phyloP scores from a whole-genome alignment of 2,888 invertebrate species.

The Axea sp. region DNA sequence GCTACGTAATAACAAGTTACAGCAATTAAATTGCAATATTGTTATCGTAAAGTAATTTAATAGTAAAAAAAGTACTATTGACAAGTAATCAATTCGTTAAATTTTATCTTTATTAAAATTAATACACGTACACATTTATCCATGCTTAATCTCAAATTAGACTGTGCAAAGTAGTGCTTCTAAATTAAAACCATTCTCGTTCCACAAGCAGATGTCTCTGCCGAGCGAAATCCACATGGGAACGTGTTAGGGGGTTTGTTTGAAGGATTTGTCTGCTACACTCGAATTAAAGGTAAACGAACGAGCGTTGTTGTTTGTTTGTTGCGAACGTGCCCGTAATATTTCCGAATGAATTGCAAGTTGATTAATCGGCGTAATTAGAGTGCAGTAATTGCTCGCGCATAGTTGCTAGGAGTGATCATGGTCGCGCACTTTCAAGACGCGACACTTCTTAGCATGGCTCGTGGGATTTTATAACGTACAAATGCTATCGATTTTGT shows the following conservation, averaged over 20 bases:
- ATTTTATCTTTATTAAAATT: no score
- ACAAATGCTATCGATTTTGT: constrained; percentile 8
- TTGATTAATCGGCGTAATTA: constrained; percentile 49
- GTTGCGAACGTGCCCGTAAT: constrained; percentile 12
- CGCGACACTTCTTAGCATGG: constrained; percentile 26
- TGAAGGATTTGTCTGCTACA: constrained; percentile 9
- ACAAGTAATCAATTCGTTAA: no score
- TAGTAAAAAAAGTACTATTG: no score
- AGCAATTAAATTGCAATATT: no score
- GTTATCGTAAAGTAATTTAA: no score
- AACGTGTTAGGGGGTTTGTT: constrained; percentile 15
- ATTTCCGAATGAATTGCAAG: constrained; percentile 16
- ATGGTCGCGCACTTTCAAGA: neutral
- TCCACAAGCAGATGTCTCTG: constrained; percentile 1
- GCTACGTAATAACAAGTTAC: no score
- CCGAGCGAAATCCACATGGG: neutral
- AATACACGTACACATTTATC: no score
- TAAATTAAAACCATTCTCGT: neutral
- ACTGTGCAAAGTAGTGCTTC: no score
- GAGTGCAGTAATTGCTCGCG: constrained; percentile 33
- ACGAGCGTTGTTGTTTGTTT: constrained; percentile 7
- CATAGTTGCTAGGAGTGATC: constrained; percentile 2
- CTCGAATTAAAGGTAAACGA: constrained; percentile 13
- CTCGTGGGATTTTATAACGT: constrained; percentile 4
- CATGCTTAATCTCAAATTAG: no score